These are phyloP conservation scores for Crepidodera aurea DNA, from an alignment of 2,888 invertebrate genomes.

Conservation along the genomic window DNA sequence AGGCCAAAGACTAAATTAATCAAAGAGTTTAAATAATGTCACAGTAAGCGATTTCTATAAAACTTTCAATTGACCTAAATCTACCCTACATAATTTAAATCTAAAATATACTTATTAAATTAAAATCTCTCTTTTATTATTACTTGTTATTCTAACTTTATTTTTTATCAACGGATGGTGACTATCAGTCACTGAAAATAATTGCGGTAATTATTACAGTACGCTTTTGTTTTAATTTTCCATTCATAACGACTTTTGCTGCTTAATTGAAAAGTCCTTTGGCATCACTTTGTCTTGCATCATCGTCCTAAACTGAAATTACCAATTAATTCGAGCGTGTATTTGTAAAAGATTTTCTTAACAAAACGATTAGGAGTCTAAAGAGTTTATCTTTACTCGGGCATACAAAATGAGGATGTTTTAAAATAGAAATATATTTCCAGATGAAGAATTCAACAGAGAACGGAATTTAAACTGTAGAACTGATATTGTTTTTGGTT, in stretches of 20 bases:
- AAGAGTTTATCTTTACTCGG: background rate
- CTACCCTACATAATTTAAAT: too few species aligned
- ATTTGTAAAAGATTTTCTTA: slow-evolving; percentile 4
- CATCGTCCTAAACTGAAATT: slow-evolving; percentile 1
- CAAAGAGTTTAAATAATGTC: too few species aligned
- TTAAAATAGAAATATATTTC: slow-evolving; percentile 4
- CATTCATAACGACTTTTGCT: slow-evolving; percentile 1
- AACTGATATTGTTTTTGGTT: background rate
- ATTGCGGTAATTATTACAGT: slow-evolving; percentile 5
- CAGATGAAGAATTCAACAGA: background rate
- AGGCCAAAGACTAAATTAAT: too few species aligned
- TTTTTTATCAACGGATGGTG: too few species aligned
- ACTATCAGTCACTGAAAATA: background rate
- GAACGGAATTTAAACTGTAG: background rate
- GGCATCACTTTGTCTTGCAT: background rate
- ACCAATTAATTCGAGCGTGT: slow-evolving; percentile 6
- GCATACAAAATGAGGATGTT: background rate
- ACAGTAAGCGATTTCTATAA: too few species aligned
- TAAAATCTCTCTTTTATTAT: too few species aligned
- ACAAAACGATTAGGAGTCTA: slow-evolving; percentile 1
- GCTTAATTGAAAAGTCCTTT: slow-evolving; percentile 11
- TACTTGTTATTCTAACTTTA: too few species aligned
- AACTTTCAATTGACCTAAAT: too few species aligned
- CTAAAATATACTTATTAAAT: too few species aligned
- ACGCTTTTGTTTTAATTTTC: background rate